These are phyloP conservation scores for Damaliscus lunatus DNA, from an alignment of 2,113 vertebrate genomes.

Conservation along the genomic window DNA sequence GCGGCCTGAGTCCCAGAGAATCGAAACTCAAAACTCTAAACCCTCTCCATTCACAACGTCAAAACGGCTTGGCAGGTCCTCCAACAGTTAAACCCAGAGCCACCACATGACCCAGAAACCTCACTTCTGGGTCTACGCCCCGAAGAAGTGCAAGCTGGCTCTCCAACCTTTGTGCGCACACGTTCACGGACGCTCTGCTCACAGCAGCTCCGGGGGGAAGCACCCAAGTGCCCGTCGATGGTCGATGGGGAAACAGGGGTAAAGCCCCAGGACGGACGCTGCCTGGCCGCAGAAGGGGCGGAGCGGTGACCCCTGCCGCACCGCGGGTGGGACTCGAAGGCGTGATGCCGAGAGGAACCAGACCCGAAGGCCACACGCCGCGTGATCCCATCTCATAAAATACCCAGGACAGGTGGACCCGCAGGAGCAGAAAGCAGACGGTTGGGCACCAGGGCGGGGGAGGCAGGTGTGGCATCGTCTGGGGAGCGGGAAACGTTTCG, in stretches of 20 bases:
- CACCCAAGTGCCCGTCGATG: accelerated
- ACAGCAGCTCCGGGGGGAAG: background rate
- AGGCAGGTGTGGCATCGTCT: accelerated
- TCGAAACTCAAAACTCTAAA: background rate
- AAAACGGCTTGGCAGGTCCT: background rate
- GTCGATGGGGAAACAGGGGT: accelerated
- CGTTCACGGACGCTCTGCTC: accelerated
- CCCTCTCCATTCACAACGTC: accelerated
- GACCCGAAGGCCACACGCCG: accelerated
- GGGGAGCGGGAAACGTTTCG: background rate
- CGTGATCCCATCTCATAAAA: too few species aligned
- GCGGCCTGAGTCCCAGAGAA: accelerated
- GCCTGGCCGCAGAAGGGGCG: accelerated
- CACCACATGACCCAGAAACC: accelerated
- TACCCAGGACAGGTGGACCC: background rate
- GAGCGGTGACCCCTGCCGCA: accelerated
- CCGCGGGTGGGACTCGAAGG: background rate
- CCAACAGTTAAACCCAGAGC: too few species aligned
- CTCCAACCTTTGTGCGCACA: accelerated
- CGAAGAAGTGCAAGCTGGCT: background rate
- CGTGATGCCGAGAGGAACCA: background rate
- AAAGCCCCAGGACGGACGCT: accelerated
- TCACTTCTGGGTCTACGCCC: accelerated
- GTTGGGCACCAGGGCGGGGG: background rate
- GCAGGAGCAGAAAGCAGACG: background rate